Evolutionary conservation across 2,113 vertebrate species (phyloP), one percentile per base, ranked within the genome.

Genomic region (Tor tambroides): DNA sequence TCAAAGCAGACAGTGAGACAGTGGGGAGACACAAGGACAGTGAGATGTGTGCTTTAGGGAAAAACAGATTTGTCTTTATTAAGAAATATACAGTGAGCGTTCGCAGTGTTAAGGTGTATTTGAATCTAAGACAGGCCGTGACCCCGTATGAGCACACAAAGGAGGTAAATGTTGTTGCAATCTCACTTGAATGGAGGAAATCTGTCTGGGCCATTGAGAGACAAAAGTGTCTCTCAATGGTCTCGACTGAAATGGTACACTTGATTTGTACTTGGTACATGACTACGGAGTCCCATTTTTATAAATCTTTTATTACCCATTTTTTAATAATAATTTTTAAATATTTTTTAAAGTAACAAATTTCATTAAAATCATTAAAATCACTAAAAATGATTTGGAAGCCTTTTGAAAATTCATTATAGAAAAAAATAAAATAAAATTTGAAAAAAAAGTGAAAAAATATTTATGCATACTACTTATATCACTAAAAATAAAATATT

Each of bases 111-210:
- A 63, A 80, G 56, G 14, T 23, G 21, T 14, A 76, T 12, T 61
- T 38, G 26, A 78, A 78, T 54, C 46, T 15, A 30, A 59, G 28
- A 51, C 71, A 77, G 86, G 28, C 35, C 11, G 7, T 17, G 23
- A 80, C 28, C 28, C 35, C 15, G 11, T n/a, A 2, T 23, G 38
- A 74, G 35, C 35, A 74, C 71, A 23, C 21, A 84, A 35, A 61
- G 38, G 21, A 46, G 56, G 69, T 23, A n/a, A 35, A 82, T 26
- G 80, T 86, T 71, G 72, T 86, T 69, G 65, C 6, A 2, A 4
- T 10, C 28, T 32, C 28, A 32, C 28, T 10, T 71, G n/a, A 71
- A 41, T 41, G 32, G 59, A 86, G 84, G 84, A 86, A 61, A 83
- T 86, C 59, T 83, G 32, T 59, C 46, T 83, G 11, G 54, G 32